These are phyloP conservation scores for Gnatocerus cornutus DNA, from an alignment of 2,888 invertebrate genomes.

Conservation along the genomic window DNA sequence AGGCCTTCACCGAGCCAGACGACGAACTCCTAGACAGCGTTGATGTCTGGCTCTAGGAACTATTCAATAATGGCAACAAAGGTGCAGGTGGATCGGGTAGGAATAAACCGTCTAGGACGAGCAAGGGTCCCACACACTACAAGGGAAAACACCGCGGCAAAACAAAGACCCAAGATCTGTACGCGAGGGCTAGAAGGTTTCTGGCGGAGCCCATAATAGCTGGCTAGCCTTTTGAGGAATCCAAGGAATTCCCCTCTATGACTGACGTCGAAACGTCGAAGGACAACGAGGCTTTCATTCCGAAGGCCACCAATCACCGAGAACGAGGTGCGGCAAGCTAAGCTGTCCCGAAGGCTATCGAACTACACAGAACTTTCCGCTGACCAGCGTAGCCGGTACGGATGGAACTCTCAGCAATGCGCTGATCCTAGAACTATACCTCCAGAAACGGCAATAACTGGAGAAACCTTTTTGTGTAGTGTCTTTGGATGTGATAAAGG, in stretches of 20 bases:
- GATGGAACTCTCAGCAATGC: slow-evolving; percentile 67
- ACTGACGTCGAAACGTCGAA: neutral
- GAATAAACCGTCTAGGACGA: too few species aligned
- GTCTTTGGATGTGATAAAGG: slow-evolving; percentile 52
- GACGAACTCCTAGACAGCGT: too few species aligned
- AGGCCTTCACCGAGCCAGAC: too few species aligned
- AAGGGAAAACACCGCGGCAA: slow-evolving; percentile 12
- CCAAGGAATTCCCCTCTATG: neutral
- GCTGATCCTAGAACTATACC: slow-evolving; percentile 56
- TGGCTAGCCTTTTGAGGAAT: neutral
- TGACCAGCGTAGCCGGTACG: slow-evolving; percentile 55
- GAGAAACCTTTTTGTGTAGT: slow-evolving; percentile 38
- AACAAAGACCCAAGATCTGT: slow-evolving; percentile 32
- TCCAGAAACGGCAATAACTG: slow-evolving; percentile 49
- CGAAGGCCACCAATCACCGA: slow-evolving; percentile 8
- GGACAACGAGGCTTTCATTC: too few species aligned
- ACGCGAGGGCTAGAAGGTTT: slow-evolving; percentile 2
- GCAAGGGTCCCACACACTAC: slow-evolving; percentile 10
- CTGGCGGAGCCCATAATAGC: slow-evolving; percentile 14
- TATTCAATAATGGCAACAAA: too few species aligned
- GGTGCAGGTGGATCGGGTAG: too few species aligned
- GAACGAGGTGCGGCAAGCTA: slow-evolving; percentile 28
- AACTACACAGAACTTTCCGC: too few species aligned
- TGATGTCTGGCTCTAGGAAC: too few species aligned
- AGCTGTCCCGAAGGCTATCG: slow-evolving; percentile 48